Conservation (phyloP, 2,797 vertebrate genomes). For the Sebastes taczanowskii region DNA sequence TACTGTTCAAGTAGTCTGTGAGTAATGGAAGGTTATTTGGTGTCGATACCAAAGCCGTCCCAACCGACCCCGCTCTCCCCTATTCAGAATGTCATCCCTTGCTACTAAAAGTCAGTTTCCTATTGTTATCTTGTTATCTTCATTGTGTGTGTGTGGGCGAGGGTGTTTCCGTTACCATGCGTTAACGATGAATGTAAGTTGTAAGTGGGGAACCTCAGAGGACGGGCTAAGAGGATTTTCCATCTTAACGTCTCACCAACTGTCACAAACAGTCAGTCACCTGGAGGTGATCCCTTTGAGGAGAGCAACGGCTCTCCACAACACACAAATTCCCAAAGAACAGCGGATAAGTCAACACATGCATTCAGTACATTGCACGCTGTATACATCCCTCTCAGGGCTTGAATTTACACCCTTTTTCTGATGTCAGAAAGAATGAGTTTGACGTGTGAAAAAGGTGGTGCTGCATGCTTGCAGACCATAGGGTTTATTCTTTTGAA, state of each 20-base stretch:
- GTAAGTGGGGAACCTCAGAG: constrained; percentile 21
- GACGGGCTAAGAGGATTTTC: constrained; percentile 75
- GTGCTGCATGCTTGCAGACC: background rate
- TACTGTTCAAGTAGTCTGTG: no score
- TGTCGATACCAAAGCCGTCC: no score
- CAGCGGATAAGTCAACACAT: background rate
- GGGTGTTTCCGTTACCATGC: constrained; percentile 30
- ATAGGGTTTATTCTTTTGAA: background rate
- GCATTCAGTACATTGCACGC: background rate
- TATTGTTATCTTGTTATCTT: background rate
- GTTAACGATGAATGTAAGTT: background rate
- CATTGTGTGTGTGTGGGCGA: background rate
- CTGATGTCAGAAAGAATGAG: background rate
- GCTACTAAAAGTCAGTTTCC: background rate
- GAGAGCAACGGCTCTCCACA: background rate
- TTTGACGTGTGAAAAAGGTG: background rate
- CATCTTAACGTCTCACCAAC: constrained; percentile 67
- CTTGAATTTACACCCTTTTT: background rate
- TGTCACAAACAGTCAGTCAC: constrained; percentile 71
- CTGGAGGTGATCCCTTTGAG: constrained; percentile 64
- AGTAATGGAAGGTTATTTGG: no score
- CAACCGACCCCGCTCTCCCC: no score
- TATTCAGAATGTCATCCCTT: background rate
- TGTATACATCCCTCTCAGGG: background rate
- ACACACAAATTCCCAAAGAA: background rate